phyloP scores from a whole-genome alignment of 2,113 vertebrate species.

The Ahaetulla prasina region DNA sequence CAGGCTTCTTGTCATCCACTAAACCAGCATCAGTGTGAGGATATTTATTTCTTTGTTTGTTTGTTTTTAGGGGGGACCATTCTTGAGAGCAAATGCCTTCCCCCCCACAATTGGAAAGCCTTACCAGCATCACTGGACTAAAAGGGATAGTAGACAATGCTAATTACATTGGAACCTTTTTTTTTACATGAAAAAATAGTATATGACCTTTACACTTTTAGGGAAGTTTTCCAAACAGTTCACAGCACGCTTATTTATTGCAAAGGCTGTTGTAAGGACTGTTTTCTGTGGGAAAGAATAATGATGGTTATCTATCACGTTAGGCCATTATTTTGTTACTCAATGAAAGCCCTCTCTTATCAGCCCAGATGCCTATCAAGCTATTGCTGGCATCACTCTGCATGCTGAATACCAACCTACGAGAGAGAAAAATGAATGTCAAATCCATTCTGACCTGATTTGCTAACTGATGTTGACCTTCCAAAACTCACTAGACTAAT shows the following conservation, averaged over 20 bases:
- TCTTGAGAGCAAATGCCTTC: not conserved
- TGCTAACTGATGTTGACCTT: slow-evolving; percentile 51
- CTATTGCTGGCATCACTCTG: slow-evolving; percentile 21
- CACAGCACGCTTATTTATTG: slow-evolving; percentile 39
- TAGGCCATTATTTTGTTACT: slow-evolving; percentile 56
- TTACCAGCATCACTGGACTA: not conserved
- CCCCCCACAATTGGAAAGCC: not conserved
- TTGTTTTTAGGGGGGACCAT: not conserved
- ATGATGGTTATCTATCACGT: slow-evolving; percentile 59
- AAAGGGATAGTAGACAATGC: not conserved
- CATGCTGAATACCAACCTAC: slow-evolving; percentile 47
- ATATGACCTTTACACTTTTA: slow-evolving; percentile 14
- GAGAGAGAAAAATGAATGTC: slow-evolving; percentile 26
- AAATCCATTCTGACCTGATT: slow-evolving; percentile 52
- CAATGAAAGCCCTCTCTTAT: slow-evolving; percentile 29
- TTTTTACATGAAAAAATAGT: slow-evolving; percentile 29
- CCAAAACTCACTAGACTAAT: slow-evolving; percentile 49
- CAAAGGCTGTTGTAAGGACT: slow-evolving; percentile 51
- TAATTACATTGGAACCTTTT: not conserved
- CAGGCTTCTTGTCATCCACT: not conserved
- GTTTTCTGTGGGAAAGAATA: slow-evolving; percentile 57
- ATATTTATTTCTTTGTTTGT: not conserved
- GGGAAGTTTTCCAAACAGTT: slow-evolving; percentile 29
- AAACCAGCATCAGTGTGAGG: not conserved
- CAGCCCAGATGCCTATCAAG: not conserved